A percentile compares a stretch with the other conserved stretches of the same genome.
phyloP scores from a whole-genome alignment of 2,797 vertebrate species.

The Nasua narica region DNA sequence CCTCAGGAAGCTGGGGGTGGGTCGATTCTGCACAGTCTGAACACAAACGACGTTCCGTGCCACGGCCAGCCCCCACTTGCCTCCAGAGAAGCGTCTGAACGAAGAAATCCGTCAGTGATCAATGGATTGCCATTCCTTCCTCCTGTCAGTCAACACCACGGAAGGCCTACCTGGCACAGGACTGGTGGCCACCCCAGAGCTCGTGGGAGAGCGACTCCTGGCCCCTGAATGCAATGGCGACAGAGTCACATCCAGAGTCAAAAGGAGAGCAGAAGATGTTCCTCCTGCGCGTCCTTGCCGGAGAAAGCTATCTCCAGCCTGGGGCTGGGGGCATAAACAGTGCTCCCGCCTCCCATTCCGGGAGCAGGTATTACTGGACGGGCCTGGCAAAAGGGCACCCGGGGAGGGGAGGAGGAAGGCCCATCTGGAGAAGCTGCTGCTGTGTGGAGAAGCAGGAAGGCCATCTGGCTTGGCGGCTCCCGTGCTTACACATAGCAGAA shows the following conservation, averaged over 20 bases:
- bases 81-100: neutral
- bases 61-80: neutral
- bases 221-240: neutral
- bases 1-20: neutral
- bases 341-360: neutral
- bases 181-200: too few relatives aligned
- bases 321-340: too few relatives aligned
- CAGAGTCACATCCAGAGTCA: neutral
- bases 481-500: accelerated
- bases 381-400: neutral
- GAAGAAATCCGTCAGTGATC: too few relatives aligned
- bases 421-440: neutral
- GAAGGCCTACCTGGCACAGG: neutral
- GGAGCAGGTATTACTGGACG: neutral
- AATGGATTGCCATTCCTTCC: too few relatives aligned
- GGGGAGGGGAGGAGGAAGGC: neutral
- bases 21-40: neutral
- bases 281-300: neutral
- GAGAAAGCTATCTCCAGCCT: neutral
- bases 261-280: neutral
- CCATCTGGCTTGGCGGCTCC: neutral
- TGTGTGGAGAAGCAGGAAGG: neutral
- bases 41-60: neutral
- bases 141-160: neutral
- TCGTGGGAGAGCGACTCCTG: neutral